A percentile compares a stretch with the other conserved stretches of the same genome.
Conservation (phyloP, 2,888 invertebrate genomes). For the Candidula unifasciata region DNA sequence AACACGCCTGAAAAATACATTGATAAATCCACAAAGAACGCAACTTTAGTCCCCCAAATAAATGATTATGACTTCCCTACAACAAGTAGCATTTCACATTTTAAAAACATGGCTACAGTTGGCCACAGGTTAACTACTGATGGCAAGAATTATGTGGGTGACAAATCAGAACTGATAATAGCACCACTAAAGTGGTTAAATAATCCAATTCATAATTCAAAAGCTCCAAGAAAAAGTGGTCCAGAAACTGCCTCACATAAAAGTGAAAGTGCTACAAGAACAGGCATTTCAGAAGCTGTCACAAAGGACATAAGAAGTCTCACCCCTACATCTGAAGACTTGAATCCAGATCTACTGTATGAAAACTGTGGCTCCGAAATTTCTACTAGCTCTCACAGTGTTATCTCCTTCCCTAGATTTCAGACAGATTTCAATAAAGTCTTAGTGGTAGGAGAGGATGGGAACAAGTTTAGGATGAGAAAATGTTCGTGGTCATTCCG, state of each 20-base stretch:
- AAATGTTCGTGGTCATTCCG: background rate
- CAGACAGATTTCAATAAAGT: slow-evolving; percentile 1
- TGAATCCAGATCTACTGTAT: background rate
- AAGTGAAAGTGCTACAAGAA: too few relatives aligned
- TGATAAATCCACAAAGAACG: too few relatives aligned
- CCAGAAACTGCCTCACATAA: background rate
- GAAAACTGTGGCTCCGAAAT: background rate
- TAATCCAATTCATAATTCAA: background rate
- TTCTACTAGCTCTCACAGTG: background rate
- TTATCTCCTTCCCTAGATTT: slow-evolving; percentile 21
- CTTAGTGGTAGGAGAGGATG: background rate
- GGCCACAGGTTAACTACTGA: too few relatives aligned
- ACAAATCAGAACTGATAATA: background rate
- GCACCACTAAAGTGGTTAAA: background rate
- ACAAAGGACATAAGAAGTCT: background rate
- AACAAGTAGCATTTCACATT: too few relatives aligned
- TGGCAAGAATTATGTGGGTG: too few relatives aligned
- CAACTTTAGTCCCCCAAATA: too few relatives aligned
- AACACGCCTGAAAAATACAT: background rate
- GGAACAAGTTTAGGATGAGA: background rate
- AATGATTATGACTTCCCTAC: too few relatives aligned
- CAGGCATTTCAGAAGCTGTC: background rate
- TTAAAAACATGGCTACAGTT: too few relatives aligned
- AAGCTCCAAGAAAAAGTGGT: background rate
- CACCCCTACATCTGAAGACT: background rate